Conservation (phyloP, 2,797 vertebrate species). For the Taenioides sp. region DNA sequence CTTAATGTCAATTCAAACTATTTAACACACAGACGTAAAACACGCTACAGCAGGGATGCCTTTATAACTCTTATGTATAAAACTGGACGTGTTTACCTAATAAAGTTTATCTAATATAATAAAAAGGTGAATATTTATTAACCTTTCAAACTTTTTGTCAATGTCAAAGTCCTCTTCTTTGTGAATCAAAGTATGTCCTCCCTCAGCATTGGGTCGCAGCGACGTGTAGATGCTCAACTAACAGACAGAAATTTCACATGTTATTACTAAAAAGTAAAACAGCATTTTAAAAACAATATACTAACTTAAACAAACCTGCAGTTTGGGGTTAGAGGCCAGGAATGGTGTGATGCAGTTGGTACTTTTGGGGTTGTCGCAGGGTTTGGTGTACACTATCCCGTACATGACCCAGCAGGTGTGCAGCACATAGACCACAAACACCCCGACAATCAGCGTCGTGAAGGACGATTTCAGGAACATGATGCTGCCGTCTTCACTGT, state of each 20-base stretch:
- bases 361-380: constrained; percentile 77
- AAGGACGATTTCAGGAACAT: constrained; percentile 87
- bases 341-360: constrained; percentile 86
- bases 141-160: constrained; percentile 92
- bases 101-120: neutral
- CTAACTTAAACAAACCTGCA: constrained; percentile 79
- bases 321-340: constrained; percentile 84
- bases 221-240: constrained; percentile 93
- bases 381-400: constrained; percentile 94
- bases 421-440: constrained; percentile 92
- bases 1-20: neutral
- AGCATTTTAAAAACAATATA: neutral
- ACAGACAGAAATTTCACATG: neutral
- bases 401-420: constrained; percentile 99
- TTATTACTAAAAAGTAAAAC: neutral
- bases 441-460: constrained; percentile 89
- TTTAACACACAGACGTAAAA: neutral
- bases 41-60: neutral
- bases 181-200: constrained; percentile 89
- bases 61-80: neutral
- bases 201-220: constrained; percentile 81
- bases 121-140: neutral
- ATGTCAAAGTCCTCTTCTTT: constrained; percentile 92
- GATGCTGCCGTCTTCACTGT: constrained; percentile 15
- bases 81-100: too few species aligned